Evolutionary conservation across 1,140 invertebrate species (phyloP).

Genomic region (Halyomorpha halys): DNA sequence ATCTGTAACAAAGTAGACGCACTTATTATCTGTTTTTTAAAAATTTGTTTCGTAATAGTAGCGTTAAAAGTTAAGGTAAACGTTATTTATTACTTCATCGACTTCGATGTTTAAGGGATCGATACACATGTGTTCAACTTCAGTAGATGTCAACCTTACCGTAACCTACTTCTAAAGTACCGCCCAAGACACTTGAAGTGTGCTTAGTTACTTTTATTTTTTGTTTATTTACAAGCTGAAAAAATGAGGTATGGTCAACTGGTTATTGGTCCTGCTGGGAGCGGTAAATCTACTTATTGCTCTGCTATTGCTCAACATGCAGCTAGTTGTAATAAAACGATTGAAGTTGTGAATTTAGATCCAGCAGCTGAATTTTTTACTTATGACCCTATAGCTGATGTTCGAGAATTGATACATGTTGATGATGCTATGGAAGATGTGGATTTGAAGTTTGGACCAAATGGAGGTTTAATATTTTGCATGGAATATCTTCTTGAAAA

Average conservation of each 20-base stretch:
- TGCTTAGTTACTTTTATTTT: too few species aligned
- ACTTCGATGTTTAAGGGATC: too few species aligned
- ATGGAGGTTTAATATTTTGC: constrained; percentile 94
- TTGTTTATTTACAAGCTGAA: background rate
- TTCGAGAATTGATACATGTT: constrained; percentile 85
- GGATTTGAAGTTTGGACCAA: constrained; percentile 89
- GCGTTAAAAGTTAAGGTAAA: too few species aligned
- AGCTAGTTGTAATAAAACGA: constrained; percentile 54
- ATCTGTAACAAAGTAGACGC: too few species aligned
- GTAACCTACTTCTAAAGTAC: too few species aligned
- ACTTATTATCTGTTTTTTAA: too few species aligned
- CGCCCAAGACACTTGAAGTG: too few species aligned
- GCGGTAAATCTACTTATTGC: constrained; percentile 97
- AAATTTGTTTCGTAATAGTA: too few species aligned
- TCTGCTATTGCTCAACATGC: constrained; percentile 77
- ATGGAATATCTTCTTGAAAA: constrained; percentile 91
- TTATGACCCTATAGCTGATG: constrained; percentile 78
- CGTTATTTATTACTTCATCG: too few species aligned
- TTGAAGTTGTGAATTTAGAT: constrained; percentile 92
- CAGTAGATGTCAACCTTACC: too few species aligned
- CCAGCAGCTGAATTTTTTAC: constrained; percentile 94
- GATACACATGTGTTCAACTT: too few species aligned
- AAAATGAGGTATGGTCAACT: constrained; percentile 84
- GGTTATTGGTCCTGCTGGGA: constrained; percentile 89
- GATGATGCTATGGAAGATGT: constrained; percentile 97